Conservation (phyloP, 2,113 vertebrate genomes). For the Struthio camelus region DNA sequence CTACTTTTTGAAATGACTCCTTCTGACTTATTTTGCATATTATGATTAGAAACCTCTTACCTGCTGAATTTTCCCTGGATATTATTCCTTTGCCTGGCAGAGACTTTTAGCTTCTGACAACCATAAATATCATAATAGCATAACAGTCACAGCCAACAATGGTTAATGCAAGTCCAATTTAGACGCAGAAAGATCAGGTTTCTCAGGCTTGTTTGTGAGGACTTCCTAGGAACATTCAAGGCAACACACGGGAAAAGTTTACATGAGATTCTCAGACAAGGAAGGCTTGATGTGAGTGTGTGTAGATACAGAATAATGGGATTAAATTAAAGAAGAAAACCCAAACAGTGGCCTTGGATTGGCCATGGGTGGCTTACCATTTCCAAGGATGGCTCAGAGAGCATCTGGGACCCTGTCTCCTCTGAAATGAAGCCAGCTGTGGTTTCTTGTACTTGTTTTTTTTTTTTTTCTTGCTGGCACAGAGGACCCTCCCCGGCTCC, state of each 20-base stretch:
- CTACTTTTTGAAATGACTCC: background rate
- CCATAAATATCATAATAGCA: background rate
- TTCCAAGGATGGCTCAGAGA: background rate
- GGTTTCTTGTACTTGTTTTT: background rate
- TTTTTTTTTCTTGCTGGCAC: background rate
- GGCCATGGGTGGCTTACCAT: accelerated
- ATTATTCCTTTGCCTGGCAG: background rate
- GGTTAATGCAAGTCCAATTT: background rate
- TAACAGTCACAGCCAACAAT: background rate
- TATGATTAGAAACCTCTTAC: constrained; percentile 19
- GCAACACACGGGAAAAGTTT: background rate
- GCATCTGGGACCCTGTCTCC: background rate
- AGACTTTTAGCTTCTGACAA: background rate
- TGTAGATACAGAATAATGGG: background rate
- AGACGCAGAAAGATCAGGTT: background rate
- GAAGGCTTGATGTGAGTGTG: background rate
- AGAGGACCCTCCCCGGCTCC: background rate
- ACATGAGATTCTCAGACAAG: background rate
- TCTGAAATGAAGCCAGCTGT: background rate
- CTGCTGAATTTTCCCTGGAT: constrained; percentile 5
- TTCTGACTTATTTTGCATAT: constrained; percentile 34
- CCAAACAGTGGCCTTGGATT: background rate
- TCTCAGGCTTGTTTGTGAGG: background rate
- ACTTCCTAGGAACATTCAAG: background rate
- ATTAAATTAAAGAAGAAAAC: background rate